These are phyloP conservation scores for Rhinoraja longicauda DNA, from an alignment of 2,797 vertebrate genomes.

Conservation along the genomic window DNA sequence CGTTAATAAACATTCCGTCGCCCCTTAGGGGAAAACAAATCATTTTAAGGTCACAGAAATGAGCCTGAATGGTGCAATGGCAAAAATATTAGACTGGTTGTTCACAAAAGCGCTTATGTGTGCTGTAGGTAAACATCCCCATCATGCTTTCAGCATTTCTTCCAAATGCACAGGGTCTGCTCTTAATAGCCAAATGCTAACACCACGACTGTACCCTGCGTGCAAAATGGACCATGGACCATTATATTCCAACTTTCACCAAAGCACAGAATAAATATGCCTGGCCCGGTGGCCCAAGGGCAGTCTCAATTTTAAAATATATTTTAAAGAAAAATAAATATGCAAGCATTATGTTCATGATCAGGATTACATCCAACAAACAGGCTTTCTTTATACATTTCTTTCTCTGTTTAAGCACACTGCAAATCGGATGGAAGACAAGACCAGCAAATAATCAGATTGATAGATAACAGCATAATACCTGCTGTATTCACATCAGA, in stretches of 20 bases:
- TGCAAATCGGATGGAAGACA: not conserved
- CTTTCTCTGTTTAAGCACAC: not conserved
- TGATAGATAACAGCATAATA: not conserved
- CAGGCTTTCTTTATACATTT: not conserved
- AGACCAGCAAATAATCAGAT: not conserved
- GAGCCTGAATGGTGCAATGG: not conserved
- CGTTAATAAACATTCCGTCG: not conserved
- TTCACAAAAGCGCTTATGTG: conserved; percentile 11
- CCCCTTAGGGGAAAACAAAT: not conserved
- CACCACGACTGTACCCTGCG: not conserved
- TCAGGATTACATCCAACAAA: not conserved
- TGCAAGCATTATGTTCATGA: not conserved
- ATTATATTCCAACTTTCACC: not conserved
- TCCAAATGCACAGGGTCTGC: not conserved
- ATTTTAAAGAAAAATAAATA: not conserved
- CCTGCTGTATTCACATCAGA: too few relatives aligned
- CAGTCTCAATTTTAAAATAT: not conserved
- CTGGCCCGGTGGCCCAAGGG: not conserved
- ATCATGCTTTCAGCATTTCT: not conserved
- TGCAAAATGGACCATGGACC: not conserved
- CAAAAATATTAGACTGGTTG: not conserved
- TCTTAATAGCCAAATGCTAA: not conserved
- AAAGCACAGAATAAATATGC: not conserved
- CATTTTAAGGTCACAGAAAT: not conserved
- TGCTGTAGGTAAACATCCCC: conserved; percentile 11